Evolutionary conservation across 1,140 invertebrate genomes (phyloP).

Genomic region (Drosophila lini): DNA sequence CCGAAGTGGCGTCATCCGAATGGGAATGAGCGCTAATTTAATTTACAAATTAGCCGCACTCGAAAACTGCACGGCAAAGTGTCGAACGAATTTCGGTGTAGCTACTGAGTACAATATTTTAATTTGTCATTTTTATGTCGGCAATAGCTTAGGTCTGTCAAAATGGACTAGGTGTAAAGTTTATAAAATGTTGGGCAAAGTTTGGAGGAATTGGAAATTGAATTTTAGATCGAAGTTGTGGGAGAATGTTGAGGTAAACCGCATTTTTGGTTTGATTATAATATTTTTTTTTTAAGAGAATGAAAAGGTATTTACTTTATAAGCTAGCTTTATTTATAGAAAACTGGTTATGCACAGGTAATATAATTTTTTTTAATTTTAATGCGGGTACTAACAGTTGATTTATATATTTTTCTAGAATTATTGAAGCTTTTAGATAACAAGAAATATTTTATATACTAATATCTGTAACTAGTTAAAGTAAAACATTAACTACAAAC

Average conservation of each 20-base stretch:
- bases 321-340: neutral
- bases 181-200: slow-evolving; percentile 20
- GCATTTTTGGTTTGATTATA: neutral
- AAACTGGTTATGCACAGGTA: neutral
- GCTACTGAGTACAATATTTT: slow-evolving; percentile 25
- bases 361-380: neutral
- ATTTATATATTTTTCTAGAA: neutral
- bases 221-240: slow-evolving; percentile 1
- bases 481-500: too few relatives aligned
- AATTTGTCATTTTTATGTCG: slow-evolving; percentile 38
- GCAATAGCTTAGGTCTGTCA: neutral
- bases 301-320: neutral
- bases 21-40: slow-evolving; percentile 76
- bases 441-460: neutral
- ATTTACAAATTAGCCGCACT: slow-evolving; percentile 71
- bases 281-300: neutral
- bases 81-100: slow-evolving; percentile 33
- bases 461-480: too few relatives aligned
- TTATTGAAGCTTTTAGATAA: too few relatives aligned
- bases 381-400: too few relatives aligned
- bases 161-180: slow-evolving; percentile 26
- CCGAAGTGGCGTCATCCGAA: slow-evolving; percentile 60
- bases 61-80: slow-evolving; percentile 45
- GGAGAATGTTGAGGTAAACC: neutral
- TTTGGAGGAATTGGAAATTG: neutral